Percentiles rank a stretch among this genome's conserved stretches.
Conservation (phyloP, 2,113 vertebrate species). For the Sinocyclocheilus anophthalmus region DNA sequence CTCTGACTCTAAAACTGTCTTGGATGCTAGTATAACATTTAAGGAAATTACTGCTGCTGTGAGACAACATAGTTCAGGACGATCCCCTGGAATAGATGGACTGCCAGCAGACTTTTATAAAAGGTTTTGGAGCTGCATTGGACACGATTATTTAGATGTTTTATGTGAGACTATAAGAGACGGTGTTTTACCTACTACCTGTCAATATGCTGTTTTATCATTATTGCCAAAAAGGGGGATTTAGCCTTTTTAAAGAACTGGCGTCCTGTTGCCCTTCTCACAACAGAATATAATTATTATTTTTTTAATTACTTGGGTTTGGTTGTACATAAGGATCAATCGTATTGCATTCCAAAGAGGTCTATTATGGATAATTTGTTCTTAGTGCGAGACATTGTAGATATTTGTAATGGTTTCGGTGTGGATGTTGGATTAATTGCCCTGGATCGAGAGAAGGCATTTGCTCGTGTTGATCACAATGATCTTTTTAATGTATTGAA, state of each 20-base stretch:
- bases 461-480: background rate
- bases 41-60: too few species aligned
- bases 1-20: too few species aligned
- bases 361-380: background rate
- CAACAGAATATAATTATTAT: background rate
- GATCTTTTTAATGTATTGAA: background rate
- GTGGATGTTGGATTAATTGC: background rate
- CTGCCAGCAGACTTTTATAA: background rate
- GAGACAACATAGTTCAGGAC: too few species aligned
- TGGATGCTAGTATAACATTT: too few species aligned
- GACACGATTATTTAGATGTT: background rate
- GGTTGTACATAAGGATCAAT: background rate
- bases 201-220: too few species aligned
- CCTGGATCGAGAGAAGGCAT: background rate
- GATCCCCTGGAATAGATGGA: too few species aligned
- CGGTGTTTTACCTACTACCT: background rate
- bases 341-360: background rate
- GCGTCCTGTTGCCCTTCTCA: background rate
- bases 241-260: too few species aligned
- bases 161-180: background rate
- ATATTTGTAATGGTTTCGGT: background rate
- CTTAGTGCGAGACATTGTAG: background rate
- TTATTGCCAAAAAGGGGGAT: too few species aligned
- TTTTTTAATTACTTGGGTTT: too few species aligned
- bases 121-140: background rate